A percentile compares a stretch with the other conserved stretches of the same genome.
These are phyloP conservation scores for Geotrypetes seraphini DNA, from an alignment of 2,797 vertebrate genomes.

Conservation along the genomic window DNA sequence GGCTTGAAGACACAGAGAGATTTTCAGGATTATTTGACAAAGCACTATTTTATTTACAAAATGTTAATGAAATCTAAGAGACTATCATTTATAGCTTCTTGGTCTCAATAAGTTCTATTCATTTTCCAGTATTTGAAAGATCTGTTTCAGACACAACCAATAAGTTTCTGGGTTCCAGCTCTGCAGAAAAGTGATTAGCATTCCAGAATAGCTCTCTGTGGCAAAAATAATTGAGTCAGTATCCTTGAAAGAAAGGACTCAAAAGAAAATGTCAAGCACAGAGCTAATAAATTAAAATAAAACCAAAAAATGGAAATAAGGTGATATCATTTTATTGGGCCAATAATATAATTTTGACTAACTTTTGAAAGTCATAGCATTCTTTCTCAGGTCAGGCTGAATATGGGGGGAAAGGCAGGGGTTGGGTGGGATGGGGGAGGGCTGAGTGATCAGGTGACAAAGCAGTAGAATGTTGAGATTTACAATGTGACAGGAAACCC, in stretches of 20 bases:
- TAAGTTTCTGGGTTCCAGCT: background rate
- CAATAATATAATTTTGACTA: too few relatives aligned
- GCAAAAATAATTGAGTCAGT: background rate
- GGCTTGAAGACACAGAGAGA: constrained; percentile 38
- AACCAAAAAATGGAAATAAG: too few relatives aligned
- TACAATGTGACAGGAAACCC: too few relatives aligned
- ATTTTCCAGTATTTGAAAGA: background rate
- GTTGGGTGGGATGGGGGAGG: too few relatives aligned
- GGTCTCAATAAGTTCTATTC: background rate
- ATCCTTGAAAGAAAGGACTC: constrained; percentile 24
- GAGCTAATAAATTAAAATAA: too few relatives aligned
- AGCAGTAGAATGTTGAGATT: too few relatives aligned
- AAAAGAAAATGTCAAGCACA: too few relatives aligned
- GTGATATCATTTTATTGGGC: too few relatives aligned
- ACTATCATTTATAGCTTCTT: constrained; percentile 9
- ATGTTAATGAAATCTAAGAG: constrained; percentile 26
- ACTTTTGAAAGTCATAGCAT: too few relatives aligned
- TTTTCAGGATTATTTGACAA: constrained; percentile 32
- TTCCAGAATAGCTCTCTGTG: background rate
- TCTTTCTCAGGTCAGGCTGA: too few relatives aligned
- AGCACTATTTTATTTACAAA: constrained; percentile 38
- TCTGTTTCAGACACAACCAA: background rate
- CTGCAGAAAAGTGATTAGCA: background rate
- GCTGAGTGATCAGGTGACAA: too few relatives aligned
- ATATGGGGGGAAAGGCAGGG: too few relatives aligned